A percentile compares a stretch with the other conserved stretches of the same genome.
Conservation (phyloP, 2,113 vertebrate species). For the Paradoxurus hermaphroditus region DNA sequence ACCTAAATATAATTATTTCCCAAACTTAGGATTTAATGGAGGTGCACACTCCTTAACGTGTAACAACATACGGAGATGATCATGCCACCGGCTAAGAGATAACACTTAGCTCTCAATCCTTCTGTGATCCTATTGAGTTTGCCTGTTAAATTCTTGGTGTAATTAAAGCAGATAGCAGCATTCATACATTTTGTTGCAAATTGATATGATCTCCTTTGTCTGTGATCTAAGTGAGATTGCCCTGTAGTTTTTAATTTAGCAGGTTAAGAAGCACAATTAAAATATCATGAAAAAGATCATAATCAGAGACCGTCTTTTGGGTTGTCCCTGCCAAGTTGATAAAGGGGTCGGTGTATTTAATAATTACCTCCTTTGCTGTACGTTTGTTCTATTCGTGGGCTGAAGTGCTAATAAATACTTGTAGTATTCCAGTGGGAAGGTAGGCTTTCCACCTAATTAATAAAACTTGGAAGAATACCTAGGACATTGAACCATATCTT, state of each 20-base stretch:
- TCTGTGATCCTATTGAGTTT: conserved; percentile 72
- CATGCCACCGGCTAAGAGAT: conserved; percentile 43
- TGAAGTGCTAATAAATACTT: conserved; percentile 87
- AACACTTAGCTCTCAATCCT: conserved; percentile 55
- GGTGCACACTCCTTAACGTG: background rate
- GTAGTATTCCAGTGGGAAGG: conserved; percentile 81
- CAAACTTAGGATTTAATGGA: conserved; percentile 8
- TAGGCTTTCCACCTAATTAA: conserved; percentile 85
- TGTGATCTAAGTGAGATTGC: conserved; percentile 84
- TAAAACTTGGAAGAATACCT: conserved; percentile 85
- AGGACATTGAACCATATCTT: conserved; percentile 83
- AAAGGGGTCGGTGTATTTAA: conserved; percentile 81
- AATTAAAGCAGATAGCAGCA: conserved; percentile 80
- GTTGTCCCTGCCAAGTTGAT: conserved; percentile 83
- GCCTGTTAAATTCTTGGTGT: conserved; percentile 76
- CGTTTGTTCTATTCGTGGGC: conserved; percentile 83
- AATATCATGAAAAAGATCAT: conserved; percentile 87
- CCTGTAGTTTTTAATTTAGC: conserved; percentile 87
- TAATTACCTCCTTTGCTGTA: conserved; percentile 83
- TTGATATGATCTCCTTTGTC: conserved; percentile 83
- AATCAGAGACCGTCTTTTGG: conserved; percentile 82
- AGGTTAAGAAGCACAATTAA: conserved; percentile 89
- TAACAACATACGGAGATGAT: conserved; percentile 34
- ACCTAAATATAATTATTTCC: background rate
- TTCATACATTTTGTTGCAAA: conserved; percentile 82